These are phyloP conservation scores for Drosophila setosimentum DNA, from an alignment of 2,888 invertebrate species.

Conservation along the genomic window DNA sequence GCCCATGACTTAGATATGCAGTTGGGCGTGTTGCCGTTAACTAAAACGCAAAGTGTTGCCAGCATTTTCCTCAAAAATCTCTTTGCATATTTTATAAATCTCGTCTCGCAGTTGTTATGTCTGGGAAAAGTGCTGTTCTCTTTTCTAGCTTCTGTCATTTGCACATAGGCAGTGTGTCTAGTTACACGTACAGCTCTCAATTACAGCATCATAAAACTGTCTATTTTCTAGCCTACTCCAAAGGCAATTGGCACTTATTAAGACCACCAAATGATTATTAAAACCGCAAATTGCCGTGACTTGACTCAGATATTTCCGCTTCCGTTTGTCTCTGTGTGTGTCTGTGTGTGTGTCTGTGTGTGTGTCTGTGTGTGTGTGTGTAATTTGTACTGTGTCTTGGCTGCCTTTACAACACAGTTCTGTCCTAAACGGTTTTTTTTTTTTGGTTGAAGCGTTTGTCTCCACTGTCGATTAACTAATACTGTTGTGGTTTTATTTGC, in stretches of 20 bases:
- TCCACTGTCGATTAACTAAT: slow-evolving; percentile 25
- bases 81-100: slow-evolving; percentile 45
- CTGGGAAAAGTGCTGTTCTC: slow-evolving; percentile 44
- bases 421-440: background rate
- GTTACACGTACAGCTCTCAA: slow-evolving; percentile 46
- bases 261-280: slow-evolving; percentile 43
- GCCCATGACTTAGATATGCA: slow-evolving; percentile 39
- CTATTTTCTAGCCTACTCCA: slow-evolving; percentile 7
- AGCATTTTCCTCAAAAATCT: slow-evolving; percentile 26
- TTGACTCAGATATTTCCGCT: slow-evolving; percentile 73
- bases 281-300: slow-evolving; percentile 76
- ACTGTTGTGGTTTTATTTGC: slow-evolving; percentile 57
- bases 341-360: slow-evolving; percentile 26
- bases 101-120: slow-evolving; percentile 27
- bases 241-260: slow-evolving; percentile 19
- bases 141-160: slow-evolving; percentile 17
- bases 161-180: slow-evolving; percentile 30
- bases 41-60: slow-evolving; percentile 36
- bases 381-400: slow-evolving; percentile 31
- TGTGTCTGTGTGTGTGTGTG: slow-evolving; percentile 31
- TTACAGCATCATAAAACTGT: slow-evolving; percentile 62
- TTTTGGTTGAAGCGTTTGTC: slow-evolving; percentile 10
- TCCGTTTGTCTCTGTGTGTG: slow-evolving; percentile 46
- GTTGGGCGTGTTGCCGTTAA: slow-evolving; percentile 36
- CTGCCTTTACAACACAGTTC: slow-evolving; percentile 12